These are phyloP conservation scores for Beris chalybata DNA, from an alignment of 2,888 invertebrate genomes.

Conservation along the genomic window DNA sequence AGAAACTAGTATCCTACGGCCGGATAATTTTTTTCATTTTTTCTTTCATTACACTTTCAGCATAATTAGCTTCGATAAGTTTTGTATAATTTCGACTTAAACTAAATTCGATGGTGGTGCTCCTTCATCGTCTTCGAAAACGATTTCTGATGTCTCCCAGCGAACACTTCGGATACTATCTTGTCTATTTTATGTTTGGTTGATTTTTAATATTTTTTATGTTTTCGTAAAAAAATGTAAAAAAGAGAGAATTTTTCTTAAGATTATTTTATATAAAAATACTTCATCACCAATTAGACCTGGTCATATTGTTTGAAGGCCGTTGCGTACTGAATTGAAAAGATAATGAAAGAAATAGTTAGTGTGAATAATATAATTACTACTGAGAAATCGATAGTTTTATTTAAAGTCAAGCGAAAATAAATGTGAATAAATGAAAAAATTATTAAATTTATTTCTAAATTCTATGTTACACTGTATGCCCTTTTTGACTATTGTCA, in stretches of 20 bases:
- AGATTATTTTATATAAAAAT: conserved; percentile 30
- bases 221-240: conserved; percentile 2
- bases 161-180: conserved; percentile 51
- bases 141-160: conserved; percentile 51
- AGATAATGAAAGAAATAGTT: not conserved
- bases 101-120: conserved; percentile 7
- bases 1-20: too few species aligned
- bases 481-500: too few species aligned
- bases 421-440: too few species aligned
- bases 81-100: too few species aligned
- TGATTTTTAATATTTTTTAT: not conserved
- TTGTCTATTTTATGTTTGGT: conserved; percentile 44
- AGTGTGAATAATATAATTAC: too few species aligned
- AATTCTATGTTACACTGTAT: too few species aligned
- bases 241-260: conserved; percentile 26
- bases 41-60: too few species aligned
- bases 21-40: too few species aligned
- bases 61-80: too few species aligned
- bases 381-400: too few species aligned
- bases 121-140: conserved; percentile 49
- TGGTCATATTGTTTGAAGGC: conserved; percentile 34
- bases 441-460: too few species aligned
- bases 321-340: conserved; percentile 29
- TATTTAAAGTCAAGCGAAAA: too few species aligned
- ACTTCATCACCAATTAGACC: conserved; percentile 39